These are phyloP conservation scores for Hypsopygia costalis DNA, from an alignment of 2,888 invertebrate genomes.

Conservation along the genomic window DNA sequence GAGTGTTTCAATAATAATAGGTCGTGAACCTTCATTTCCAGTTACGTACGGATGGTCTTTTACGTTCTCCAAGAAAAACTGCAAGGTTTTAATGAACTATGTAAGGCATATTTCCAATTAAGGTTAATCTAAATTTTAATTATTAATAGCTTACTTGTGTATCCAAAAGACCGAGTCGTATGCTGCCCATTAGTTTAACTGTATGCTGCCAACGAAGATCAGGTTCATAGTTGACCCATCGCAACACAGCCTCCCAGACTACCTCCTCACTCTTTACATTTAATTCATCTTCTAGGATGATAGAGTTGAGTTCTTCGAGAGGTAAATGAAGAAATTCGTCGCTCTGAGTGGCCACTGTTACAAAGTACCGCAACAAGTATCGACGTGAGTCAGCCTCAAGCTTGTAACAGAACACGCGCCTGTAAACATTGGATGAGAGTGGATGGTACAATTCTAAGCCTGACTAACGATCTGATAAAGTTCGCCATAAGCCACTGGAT, in stretches of 20 bases:
- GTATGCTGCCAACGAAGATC: slow-evolving; percentile 86
- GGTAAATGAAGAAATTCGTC: slow-evolving; percentile 87
- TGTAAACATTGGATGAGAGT: no score
- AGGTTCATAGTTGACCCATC: slow-evolving; percentile 92
- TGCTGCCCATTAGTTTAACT: slow-evolving; percentile 88
- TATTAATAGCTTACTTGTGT: slow-evolving; percentile 76
- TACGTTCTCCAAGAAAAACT: slow-evolving; percentile 94
- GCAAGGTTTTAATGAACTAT: slow-evolving; percentile 23
- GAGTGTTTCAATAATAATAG: slow-evolving; percentile 93
- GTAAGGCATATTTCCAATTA: slow-evolving; percentile 1
- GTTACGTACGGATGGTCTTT: slow-evolving; percentile 93
- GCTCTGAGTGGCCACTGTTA: slow-evolving; percentile 85
- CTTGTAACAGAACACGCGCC: slow-evolving; percentile 85
- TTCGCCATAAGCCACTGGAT: no score
- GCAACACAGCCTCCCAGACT: slow-evolving; percentile 91
- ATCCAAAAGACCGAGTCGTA: slow-evolving; percentile 90
- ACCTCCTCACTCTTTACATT: slow-evolving; percentile 93
- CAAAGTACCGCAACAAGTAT: slow-evolving; percentile 88
- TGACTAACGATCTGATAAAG: no score
- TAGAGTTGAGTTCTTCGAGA: slow-evolving; percentile 86
- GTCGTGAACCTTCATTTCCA: slow-evolving; percentile 90
- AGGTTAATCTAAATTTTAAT: background rate
- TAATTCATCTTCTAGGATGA: slow-evolving; percentile 91
- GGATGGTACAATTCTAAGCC: no score
- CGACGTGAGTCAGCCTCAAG: slow-evolving; percentile 85